Percentiles rank a stretch among this genome's conserved stretches.
phyloP scores from a whole-genome alignment of 2,113 vertebrate genomes.

The Proterorhinus semilunaris region DNA sequence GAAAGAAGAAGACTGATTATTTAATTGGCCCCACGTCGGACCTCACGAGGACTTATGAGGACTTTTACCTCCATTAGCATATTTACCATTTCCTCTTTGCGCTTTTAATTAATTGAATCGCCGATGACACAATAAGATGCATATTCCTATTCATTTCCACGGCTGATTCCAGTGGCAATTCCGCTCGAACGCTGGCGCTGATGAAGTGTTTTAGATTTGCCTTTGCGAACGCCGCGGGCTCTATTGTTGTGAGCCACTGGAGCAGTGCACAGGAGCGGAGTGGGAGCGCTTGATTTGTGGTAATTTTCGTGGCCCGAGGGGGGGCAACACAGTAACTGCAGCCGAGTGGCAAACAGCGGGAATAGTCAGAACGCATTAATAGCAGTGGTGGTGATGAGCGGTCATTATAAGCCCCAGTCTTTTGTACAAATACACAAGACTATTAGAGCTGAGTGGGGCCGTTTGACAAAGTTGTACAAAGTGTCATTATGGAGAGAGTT shows the following conservation, averaged over 20 bases:
- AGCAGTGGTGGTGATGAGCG: conserved; percentile 3
- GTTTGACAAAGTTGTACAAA: conserved; percentile 3
- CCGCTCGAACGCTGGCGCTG: neutral
- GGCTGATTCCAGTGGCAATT: conserved; percentile 1
- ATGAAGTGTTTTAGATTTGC: conserved; percentile 10
- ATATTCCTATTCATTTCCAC: conserved; percentile 3
- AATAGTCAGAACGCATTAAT: conserved; percentile 9
- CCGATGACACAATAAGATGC: conserved; percentile 2
- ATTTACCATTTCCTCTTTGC: neutral
- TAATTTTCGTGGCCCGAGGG: conserved; percentile 10
- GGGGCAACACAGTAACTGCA: conserved; percentile 1
- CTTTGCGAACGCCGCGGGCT: neutral
- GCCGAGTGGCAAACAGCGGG: conserved; percentile 3
- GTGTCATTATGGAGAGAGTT: neutral
- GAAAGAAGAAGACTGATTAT: conserved; percentile 6
- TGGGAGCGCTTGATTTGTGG: conserved; percentile 1
- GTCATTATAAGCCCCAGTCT: conserved; percentile 6
- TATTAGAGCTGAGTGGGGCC: neutral
- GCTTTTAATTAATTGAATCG: conserved; percentile 8
- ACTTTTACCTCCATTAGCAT: neutral
- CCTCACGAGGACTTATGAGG: neutral
- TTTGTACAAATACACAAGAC: neutral
- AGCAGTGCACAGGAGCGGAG: conserved; percentile 2
- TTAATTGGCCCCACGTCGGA: conserved; percentile 6
- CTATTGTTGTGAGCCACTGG: conserved; percentile 10